These are phyloP conservation scores for Parochlus steinenii DNA, from an alignment of 2,888 invertebrate species.

Conservation along the genomic window DNA sequence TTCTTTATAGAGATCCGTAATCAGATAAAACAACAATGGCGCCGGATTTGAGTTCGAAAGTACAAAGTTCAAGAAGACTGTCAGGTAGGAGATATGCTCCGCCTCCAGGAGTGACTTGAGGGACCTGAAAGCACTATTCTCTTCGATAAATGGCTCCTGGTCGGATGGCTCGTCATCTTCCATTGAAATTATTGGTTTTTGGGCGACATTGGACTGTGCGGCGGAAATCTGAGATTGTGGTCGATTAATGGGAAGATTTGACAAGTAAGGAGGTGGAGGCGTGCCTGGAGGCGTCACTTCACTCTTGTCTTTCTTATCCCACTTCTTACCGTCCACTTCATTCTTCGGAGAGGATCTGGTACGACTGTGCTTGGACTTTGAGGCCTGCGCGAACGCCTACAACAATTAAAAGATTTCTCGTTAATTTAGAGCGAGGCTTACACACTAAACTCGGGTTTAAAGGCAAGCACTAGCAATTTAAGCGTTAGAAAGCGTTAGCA, in stretches of 20 bases:
- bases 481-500: too few species aligned
- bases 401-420: background rate
- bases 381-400: slow-evolving; percentile 1
- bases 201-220: slow-evolving; percentile 29
- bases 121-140: slow-evolving; percentile 78
- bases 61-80: slow-evolving; percentile 87
- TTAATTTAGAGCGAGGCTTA: too few species aligned
- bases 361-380: slow-evolving; percentile 3
- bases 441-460: too few species aligned
- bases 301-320: slow-evolving; percentile 28
- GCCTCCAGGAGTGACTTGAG: slow-evolving; percentile 66
- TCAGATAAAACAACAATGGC: slow-evolving; percentile 51
- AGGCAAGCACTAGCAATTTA: too few species aligned
- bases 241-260: background rate
- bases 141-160: slow-evolving; percentile 58
- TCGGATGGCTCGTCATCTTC: slow-evolving; percentile 89
- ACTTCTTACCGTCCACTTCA: too few species aligned
- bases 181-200: slow-evolving; percentile 82
- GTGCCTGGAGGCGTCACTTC: slow-evolving; percentile 62
- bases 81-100: slow-evolving; percentile 63
- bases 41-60: slow-evolving; percentile 70
- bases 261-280: slow-evolving; percentile 70
- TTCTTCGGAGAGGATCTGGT: slow-evolving; percentile 3
- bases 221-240: slow-evolving; percentile 21
- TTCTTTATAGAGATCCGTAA: slow-evolving; percentile 79